A percentile compares a stretch with the other conserved stretches of the same genome.
These are phyloP conservation scores for Phodopus roborovskii DNA, from an alignment of 2,113 vertebrate species.

Conservation along the genomic window DNA sequence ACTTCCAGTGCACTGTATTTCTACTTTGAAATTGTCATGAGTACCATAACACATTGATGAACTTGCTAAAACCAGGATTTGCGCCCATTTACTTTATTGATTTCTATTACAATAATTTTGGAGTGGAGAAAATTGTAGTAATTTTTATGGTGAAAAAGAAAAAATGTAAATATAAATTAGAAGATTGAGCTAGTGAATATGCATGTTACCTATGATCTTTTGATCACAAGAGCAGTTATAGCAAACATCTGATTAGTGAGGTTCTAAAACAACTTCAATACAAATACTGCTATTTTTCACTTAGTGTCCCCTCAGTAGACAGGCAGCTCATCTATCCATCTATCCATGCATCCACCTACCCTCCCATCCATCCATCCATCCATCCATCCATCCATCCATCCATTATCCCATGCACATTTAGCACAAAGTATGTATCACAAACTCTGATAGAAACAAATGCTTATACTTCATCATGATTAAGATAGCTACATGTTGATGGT, in stretches of 20 bases:
- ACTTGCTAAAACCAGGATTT: not conserved
- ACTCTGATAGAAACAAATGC: not conserved
- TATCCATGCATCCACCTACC: not conserved
- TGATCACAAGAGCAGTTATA: not conserved
- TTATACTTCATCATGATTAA: not conserved
- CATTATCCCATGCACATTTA: not conserved
- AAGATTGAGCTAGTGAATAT: not conserved
- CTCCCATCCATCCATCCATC: not conserved
- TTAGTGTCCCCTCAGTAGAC: not conserved
- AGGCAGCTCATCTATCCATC: not conserved
- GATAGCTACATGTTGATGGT: not conserved
- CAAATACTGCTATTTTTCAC: not conserved
- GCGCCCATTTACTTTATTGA: not conserved
- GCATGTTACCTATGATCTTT: not conserved
- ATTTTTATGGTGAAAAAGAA: slow-evolving; percentile 1
- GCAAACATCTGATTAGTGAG: not conserved
- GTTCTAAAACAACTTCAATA: not conserved
- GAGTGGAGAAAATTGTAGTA: not conserved
- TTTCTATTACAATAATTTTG: slow-evolving; percentile 1
- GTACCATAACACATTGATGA: not conserved
- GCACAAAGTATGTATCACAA: not conserved
- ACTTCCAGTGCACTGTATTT: not conserved
- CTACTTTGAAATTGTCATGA: not conserved
- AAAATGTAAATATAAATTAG: not conserved
- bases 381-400: not conserved